Evolutionary conservation across 2,888 invertebrate species (phyloP).

Genomic region (Megamerina dolium): DNA sequence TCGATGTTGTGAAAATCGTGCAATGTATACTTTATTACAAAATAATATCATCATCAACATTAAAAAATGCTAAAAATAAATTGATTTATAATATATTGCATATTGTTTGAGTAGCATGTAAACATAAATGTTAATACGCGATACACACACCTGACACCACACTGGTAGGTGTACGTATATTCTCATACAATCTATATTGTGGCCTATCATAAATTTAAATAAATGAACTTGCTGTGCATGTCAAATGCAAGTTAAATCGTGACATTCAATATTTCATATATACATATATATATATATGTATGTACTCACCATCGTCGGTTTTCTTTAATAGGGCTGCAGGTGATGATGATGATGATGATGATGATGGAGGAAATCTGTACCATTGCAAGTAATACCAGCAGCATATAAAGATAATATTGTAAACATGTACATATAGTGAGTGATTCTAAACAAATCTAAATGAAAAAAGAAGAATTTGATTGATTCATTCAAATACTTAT

Average conservation of each 20-base stretch:
- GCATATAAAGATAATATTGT: too few species aligned
- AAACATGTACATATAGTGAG: too few species aligned
- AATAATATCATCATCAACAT: slow-evolving; percentile 23
- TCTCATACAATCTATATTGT: too few species aligned
- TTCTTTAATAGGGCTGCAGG: slow-evolving; percentile 47
- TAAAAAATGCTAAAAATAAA: slow-evolving; percentile 31
- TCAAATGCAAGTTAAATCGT: background rate
- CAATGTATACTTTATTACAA: slow-evolving; percentile 28
- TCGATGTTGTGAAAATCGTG: slow-evolving; percentile 36
- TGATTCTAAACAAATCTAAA: too few species aligned
- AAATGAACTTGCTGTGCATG: slow-evolving; percentile 27
- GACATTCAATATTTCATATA: slow-evolving; percentile 11
- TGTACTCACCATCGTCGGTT: slow-evolving; percentile 45
- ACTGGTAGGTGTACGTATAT: too few species aligned
- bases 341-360: slow-evolving; percentile 37
- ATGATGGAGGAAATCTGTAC: too few species aligned
- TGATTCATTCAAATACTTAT: too few species aligned
- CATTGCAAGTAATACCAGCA: too few species aligned
- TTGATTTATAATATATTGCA: slow-evolving; percentile 39
- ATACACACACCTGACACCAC: too few species aligned
- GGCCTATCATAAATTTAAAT: slow-evolving; percentile 35
- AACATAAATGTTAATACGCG: too few species aligned
- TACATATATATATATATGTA: slow-evolving; percentile 5
- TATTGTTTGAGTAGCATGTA: too few species aligned
- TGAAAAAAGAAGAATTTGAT: too few species aligned